Percentiles rank a stretch among this genome's conserved stretches.
Evolutionary conservation across 1,140 invertebrate species (phyloP).

Genomic region (Hylaeus anthracinus): DNA sequence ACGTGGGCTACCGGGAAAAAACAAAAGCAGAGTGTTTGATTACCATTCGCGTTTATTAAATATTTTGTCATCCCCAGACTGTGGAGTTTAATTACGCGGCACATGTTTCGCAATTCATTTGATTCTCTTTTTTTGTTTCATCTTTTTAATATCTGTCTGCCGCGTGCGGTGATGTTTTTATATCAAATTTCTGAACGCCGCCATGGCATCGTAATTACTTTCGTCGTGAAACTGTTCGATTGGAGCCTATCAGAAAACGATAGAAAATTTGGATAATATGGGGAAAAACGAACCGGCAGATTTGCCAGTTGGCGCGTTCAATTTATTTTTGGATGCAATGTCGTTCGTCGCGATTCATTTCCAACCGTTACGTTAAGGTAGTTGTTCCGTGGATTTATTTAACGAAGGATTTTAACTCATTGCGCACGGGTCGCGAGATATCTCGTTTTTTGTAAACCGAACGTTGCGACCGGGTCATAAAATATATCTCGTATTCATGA

Average conservation of each 20-base stretch:
- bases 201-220: background rate
- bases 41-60: constrained; percentile 24
- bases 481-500: too few species aligned
- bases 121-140: background rate
- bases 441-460: too few species aligned
- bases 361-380: background rate
- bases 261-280: background rate
- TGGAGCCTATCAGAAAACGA: background rate
- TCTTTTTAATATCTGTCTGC: background rate
- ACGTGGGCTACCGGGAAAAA: background rate
- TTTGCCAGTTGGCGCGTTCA: background rate
- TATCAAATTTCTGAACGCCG: constrained; percentile 1
- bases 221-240: background rate
- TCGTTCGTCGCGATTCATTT: constrained; percentile 27
- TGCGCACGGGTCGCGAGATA: too few species aligned
- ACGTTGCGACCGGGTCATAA: too few species aligned
- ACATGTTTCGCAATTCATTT: background rate
- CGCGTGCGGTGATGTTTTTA: background rate
- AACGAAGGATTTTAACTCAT: too few species aligned
- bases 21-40: constrained; percentile 6
- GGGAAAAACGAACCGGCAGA: background rate
- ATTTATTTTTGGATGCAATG: constrained; percentile 52
- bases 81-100: constrained; percentile 21
- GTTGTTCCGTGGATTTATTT: too few species aligned
- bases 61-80: background rate